Percentiles rank a stretch among this genome's conserved stretches.
phyloP scores from a whole-genome alignment of 2,113 vertebrate genomes.

The Oenanthe melanoleuca region DNA sequence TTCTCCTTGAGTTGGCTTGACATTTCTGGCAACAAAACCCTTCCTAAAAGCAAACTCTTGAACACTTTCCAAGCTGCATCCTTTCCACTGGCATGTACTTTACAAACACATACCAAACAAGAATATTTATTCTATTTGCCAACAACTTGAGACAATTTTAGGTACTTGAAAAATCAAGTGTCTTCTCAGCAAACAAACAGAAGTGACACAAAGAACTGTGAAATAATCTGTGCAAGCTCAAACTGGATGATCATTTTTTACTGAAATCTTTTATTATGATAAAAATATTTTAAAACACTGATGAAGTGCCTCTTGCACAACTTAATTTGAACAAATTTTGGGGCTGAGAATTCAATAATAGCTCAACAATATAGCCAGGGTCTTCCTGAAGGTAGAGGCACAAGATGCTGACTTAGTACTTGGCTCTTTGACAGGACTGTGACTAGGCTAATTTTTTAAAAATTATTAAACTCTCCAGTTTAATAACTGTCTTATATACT shows the following conservation, averaged over 20 bases:
- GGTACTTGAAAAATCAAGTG: background rate
- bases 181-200: background rate
- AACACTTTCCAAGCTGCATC: background rate
- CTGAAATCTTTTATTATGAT: background rate
- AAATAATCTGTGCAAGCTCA: background rate
- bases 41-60: background rate
- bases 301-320: background rate
- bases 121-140: background rate
- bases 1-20: background rate
- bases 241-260: background rate
- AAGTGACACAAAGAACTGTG: background rate
- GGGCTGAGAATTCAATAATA: background rate
- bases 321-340: background rate
- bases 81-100: background rate
- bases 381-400: background rate
- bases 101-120: background rate
- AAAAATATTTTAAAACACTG: background rate
- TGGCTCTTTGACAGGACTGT: background rate
- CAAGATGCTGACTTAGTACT: background rate
- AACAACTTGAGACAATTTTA: background rate
- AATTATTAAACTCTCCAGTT: background rate
- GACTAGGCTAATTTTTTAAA: background rate
- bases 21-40: background rate
- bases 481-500: background rate
- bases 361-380: background rate